These are phyloP conservation scores for Dicyrtoma fusca DNA, from an alignment of 2,888 invertebrate genomes.

Conservation along the genomic window DNA sequence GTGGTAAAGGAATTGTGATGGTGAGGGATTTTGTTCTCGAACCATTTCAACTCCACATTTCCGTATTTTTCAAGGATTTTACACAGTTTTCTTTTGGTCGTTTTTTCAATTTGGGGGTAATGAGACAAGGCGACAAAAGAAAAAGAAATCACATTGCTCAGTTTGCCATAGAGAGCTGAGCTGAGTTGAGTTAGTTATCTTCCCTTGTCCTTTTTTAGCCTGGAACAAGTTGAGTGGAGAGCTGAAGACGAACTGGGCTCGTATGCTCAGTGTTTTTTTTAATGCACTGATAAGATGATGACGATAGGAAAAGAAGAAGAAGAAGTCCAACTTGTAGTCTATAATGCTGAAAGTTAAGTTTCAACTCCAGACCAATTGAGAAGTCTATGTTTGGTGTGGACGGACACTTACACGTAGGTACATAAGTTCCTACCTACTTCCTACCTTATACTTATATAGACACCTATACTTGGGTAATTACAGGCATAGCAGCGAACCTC, in stretches of 20 bases:
- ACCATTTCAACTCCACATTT: neutral
- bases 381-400: too few relatives aligned
- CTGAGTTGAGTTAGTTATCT: too few relatives aligned
- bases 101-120: slow-evolving; percentile 19
- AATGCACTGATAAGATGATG: neutral
- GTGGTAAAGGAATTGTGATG: too few relatives aligned
- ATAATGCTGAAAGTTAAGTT: slow-evolving; percentile 15
- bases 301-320: slow-evolving; percentile 13
- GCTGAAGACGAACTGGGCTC: too few relatives aligned
- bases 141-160: neutral
- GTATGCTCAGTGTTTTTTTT: too few relatives aligned
- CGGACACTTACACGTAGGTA: neutral
- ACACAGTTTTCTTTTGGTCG: neutral
- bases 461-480: too few relatives aligned
- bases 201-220: too few relatives aligned
- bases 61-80: neutral
- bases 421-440: neutral
- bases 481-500: too few relatives aligned
- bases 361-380: neutral
- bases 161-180: neutral
- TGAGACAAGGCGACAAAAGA: slow-evolving; percentile 17
- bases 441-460: too few relatives aligned
- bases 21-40: too few relatives aligned
- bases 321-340: neutral
- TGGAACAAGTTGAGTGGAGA: too few relatives aligned